These are phyloP conservation scores for Campylomormyrus tamandua DNA, from an alignment of 2,113 vertebrate genomes.

Conservation along the genomic window DNA sequence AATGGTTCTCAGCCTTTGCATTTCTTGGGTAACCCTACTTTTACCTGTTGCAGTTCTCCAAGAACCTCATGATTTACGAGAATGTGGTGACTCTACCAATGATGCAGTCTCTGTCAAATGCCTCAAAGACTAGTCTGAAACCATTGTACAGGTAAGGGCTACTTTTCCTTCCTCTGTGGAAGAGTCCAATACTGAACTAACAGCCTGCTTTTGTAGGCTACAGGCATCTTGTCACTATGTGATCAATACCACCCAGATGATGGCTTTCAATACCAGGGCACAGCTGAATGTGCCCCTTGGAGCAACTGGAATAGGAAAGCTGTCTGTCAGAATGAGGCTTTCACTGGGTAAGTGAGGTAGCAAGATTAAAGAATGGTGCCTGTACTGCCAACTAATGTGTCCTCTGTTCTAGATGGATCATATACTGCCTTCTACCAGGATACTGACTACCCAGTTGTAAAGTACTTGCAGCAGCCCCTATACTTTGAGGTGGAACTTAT, in stretches of 20 bases:
- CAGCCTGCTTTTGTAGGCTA: constrained; percentile 34
- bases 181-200: background rate
- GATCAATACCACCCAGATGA: constrained; percentile 34
- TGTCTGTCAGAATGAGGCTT: constrained; percentile 44
- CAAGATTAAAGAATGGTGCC: background rate
- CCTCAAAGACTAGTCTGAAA: background rate
- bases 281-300: constrained; percentile 36
- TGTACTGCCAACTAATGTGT: background rate
- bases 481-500: constrained; percentile 57
- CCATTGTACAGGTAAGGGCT: constrained; percentile 38
- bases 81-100: constrained; percentile 51
- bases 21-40: background rate
- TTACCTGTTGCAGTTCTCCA: constrained; percentile 44
- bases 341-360: constrained; percentile 39
- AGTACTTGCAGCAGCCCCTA: constrained; percentile 46
- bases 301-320: constrained; percentile 37
- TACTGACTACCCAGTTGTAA: constrained; percentile 41
- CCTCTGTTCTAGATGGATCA: constrained; percentile 37
- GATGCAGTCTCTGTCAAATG: background rate
- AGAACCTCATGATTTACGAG: constrained; percentile 51
- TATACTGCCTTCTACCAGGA: constrained; percentile 39
- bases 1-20: background rate
- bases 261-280: constrained; percentile 34
- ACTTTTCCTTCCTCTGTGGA: background rate
- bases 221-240: constrained; percentile 50